phyloP scores from a whole-genome alignment of 2,888 invertebrate genomes.

The Brachyopa scutellaris region DNA sequence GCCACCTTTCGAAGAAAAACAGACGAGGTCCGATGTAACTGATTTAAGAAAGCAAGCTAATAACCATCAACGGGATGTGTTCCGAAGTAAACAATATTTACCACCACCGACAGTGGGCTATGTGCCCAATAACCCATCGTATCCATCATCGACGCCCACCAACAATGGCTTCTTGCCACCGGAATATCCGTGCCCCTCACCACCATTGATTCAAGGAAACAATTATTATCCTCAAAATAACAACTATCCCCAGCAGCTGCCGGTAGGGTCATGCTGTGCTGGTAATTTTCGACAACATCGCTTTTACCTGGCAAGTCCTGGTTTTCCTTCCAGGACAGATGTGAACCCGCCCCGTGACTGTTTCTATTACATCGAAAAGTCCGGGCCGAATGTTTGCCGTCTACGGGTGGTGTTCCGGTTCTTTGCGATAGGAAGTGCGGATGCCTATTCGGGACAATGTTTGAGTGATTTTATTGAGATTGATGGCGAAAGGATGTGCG shows the following conservation, averaged over 20 bases:
- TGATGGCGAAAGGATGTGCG: constrained; percentile 84
- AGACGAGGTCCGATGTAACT: not conserved
- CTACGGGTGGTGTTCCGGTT: constrained; percentile 83
- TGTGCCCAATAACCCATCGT: constrained; percentile 25
- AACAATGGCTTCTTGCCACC: constrained; percentile 45
- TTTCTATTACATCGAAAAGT: constrained; percentile 82
- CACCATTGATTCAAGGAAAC: constrained; percentile 73
- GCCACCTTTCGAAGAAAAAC: constrained; percentile 9
- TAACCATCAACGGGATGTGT: constrained; percentile 32
- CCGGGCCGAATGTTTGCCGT: constrained; percentile 82
- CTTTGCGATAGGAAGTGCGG: constrained; percentile 82
- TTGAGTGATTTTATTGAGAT: constrained; percentile 83
- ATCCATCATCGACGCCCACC: constrained; percentile 15
- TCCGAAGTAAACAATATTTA: constrained; percentile 35
- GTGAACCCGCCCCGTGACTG: constrained; percentile 82
- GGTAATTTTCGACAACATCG: constrained; percentile 81
- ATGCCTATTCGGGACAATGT: constrained; percentile 77
- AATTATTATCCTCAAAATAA: constrained; percentile 58
- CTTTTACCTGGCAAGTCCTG: constrained; percentile 84
- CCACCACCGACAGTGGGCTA: constrained; percentile 21
- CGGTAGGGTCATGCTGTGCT: constrained; percentile 80
- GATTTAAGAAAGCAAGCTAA: constrained; percentile 40
- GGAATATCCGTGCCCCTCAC: constrained; percentile 42
- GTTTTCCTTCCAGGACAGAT: constrained; percentile 82
- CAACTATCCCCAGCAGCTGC: constrained; percentile 73